Evolutionary conservation across 2,113 vertebrate species (phyloP), one percentile per base, ranked within the genome.

Genomic region (Aepyceros melampus): DNA sequence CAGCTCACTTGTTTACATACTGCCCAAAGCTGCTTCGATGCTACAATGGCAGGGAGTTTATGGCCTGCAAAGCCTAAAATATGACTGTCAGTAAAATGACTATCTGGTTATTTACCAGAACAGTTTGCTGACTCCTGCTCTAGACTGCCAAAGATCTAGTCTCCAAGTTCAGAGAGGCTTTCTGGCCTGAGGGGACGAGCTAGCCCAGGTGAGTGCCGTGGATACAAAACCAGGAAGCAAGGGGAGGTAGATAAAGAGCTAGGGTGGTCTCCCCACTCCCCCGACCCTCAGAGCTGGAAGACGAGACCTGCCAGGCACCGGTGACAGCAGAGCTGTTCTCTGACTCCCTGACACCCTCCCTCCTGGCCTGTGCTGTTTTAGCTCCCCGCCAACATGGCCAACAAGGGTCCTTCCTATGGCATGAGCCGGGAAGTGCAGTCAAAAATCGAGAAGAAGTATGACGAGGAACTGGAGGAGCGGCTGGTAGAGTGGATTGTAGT

Each of bases 381-480:
- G 98, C 92, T 97, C 33, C 98, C 89, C 8, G 94, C 49, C 98
- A 78, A 13, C 98, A 99, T 99, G 99, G 99, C 99, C 83, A 99
- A 99, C 99, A 99, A 99, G 97, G 99, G 99, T 97, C 99, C 99
- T 0, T 98, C 99, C n/a, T 99, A 99, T 0, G 99, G 99, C 98
- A 98, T 99, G 99, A 99, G 99, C 99, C 99, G 99, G 12, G 99
- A 99, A 1, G 99, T 99, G 55, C 99, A 99, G 97, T 99, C 99
- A 97, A 99, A 99, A 98, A 99, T 99, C 0, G 99, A 99, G 98
- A 99, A 99, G 99, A 99, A 99, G 98, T 99, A 99, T 0, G 99
- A 99, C 0, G 98, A 99, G 0, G 99, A 99, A 29, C 99, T 99
- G 98, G 99, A 99, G 98, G 99, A 98, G 79, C 99, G 99, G 62